A percentile compares a stretch with the other conserved stretches of the same genome.
Evolutionary conservation across 2,888 invertebrate genomes (phyloP).

Genomic region (Vesta saturnalis): DNA sequence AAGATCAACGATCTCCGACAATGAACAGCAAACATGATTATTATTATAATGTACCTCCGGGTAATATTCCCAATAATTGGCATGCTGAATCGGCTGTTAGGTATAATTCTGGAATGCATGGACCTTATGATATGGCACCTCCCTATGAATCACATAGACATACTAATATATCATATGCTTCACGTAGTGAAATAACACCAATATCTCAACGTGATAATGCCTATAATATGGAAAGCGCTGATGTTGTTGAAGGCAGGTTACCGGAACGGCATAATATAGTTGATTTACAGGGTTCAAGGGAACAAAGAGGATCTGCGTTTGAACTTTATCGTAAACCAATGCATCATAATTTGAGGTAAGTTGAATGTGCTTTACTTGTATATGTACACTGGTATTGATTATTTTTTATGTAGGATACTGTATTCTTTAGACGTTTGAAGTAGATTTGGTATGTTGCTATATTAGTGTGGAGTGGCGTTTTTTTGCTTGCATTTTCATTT

Average conservation of each 20-base stretch:
- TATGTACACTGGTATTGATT: constrained; percentile 56
- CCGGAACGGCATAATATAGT: constrained; percentile 59
- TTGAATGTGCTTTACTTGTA: constrained; percentile 32
- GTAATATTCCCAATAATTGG: constrained; percentile 45
- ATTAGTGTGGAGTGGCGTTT: constrained; percentile 21
- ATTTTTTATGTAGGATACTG: constrained; percentile 51
- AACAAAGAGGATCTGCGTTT: constrained; percentile 94
- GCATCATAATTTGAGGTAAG: constrained; percentile 84
- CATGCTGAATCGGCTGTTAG: constrained; percentile 53
- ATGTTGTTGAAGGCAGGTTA: constrained; percentile 51
- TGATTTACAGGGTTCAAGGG: constrained; percentile 84
- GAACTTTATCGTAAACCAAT: constrained; percentile 92
- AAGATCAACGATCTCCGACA: constrained; percentile 56
- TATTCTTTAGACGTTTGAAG: constrained; percentile 53
- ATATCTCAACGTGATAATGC: constrained; percentile 54
- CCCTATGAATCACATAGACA: constrained; percentile 59
- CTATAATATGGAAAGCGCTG: constrained; percentile 50
- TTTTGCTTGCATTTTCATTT: neutral
- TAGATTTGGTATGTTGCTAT: constrained; percentile 35
- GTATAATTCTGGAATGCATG: constrained; percentile 54
- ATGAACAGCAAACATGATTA: constrained; percentile 57
- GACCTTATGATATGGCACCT: constrained; percentile 59
- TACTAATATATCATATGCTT: constrained; percentile 61
- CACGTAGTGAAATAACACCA: constrained; percentile 59
- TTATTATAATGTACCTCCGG: constrained; percentile 54